Base-by-base conservation (phyloP, 2,888 invertebrate genomes). In the Mycalesis mineus region DNA sequence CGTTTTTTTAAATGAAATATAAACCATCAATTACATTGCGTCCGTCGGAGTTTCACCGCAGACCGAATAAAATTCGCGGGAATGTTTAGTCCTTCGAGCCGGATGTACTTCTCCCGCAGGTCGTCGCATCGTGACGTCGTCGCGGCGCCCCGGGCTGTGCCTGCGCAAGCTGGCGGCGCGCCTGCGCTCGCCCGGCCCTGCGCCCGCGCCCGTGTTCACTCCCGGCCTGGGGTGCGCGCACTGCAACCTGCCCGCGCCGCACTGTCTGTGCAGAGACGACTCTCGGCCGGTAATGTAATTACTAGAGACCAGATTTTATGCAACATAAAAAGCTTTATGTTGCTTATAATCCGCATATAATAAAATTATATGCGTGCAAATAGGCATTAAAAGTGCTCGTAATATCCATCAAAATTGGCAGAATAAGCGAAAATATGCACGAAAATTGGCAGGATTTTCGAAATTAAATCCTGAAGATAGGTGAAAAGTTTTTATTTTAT, bases 11-110 rank as follows among this genome's bases (percentile, higher is more conserved):
- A 29, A 29, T 29, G 29, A 29, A 29, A 29, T 29, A 29, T 29
- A 29, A 29, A 29, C 29, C 7, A 29, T 6, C 29, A 29, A 6
- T 29, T 29, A 29, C 29, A 29, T 29, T 7, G 33, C 11, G 11
- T 36, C 11, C 11, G 36, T 9, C 11, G 11, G 33, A 88, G 91
- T 17, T 84, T 89, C 63, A 90, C 95, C 60, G 90, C 91, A 62
- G n/a, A 84, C 91, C 14, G 41, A 14, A 5, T n/a, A 7, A 2
- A 2, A 42, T 22, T 8, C 41, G 11, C 22, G 0, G 9, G 2
- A 22, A 22, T 29, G 45, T 22, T n/a, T 13, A 5, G 44, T 11
- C 14, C 8, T 31, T n/a, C 14, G 15, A 14, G 47, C 15, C 2
- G 3, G 15, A 36, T 22, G 22, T 9, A 37, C 15, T 6, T 28